Percentiles rank a stretch among this genome's conserved stretches.
phyloP scores from a whole-genome alignment of 2,797 vertebrate genomes.

The Ambastaia sidthimunki region DNA sequence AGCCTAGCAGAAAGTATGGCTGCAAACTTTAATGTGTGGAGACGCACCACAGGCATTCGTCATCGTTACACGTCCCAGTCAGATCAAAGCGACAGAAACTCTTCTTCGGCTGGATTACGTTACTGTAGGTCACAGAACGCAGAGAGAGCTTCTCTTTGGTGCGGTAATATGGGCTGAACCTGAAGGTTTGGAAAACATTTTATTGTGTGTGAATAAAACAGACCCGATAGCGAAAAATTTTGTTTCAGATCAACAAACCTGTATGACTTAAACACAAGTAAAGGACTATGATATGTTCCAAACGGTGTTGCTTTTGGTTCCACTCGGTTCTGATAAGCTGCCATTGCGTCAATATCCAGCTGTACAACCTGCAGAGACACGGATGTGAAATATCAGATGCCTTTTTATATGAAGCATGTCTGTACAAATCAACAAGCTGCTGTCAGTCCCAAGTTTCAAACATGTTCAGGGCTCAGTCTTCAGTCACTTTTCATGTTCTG shows the following conservation, averaged over 20 bases:
- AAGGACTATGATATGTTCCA: constrained; percentile 88
- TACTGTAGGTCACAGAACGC: constrained; percentile 90
- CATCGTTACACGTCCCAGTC: constrained; percentile 94
- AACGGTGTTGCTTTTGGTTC: constrained; percentile 85
- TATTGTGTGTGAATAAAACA: neutral
- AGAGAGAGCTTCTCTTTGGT: constrained; percentile 94
- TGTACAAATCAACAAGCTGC: no score
- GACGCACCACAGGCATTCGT: constrained; percentile 91
- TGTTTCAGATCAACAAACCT: constrained; percentile 76
- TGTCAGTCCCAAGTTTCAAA: no score
- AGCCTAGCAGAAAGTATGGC: neutral
- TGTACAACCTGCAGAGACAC: constrained; percentile 78
- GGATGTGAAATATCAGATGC: neutral
- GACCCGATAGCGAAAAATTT: neutral
- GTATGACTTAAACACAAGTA: constrained; percentile 93
- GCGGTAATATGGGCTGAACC: constrained; percentile 96
- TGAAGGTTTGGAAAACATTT: constrained; percentile 58
- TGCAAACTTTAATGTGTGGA: neutral
- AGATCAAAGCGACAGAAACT: constrained; percentile 95
- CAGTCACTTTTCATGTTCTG: no score
- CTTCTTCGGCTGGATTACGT: constrained; percentile 86
- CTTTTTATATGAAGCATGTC: no score
- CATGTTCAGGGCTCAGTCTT: no score
- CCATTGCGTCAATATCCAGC: constrained; percentile 80
- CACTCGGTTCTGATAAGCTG: constrained; percentile 68